phyloP scores from a whole-genome alignment of 2,888 invertebrate species.

The Lepidocyrtinus sp. region DNA sequence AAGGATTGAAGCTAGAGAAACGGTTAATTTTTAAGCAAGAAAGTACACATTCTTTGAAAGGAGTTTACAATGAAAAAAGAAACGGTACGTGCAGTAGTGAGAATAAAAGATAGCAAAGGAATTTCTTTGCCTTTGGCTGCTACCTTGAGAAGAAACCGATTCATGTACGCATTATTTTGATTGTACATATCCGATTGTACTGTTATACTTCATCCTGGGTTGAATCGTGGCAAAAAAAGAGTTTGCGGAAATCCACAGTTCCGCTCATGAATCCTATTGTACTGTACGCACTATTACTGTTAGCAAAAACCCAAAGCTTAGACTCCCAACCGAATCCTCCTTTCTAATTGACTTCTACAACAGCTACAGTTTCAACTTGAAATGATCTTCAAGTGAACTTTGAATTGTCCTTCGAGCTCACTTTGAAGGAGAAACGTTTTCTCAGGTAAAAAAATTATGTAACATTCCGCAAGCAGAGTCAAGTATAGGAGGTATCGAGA shows the following conservation, averaged over 20 bases:
- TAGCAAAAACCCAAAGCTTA: not conserved
- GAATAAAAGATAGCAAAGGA: not conserved
- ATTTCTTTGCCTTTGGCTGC: not conserved
- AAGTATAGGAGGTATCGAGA: not conserved
- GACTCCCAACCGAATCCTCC: no score
- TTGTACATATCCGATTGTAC: conserved; percentile 51
- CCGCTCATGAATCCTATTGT: conserved; percentile 28
- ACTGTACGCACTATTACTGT: conserved; percentile 13
- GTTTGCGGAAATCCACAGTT: conserved; percentile 60
- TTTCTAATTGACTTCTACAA: conserved; percentile 30
- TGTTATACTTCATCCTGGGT: conserved; percentile 30
- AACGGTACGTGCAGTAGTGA: conserved; percentile 3
- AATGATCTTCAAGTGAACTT: conserved; percentile 56
- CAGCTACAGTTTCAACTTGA: conserved; percentile 59
- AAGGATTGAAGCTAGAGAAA: conserved; percentile 49
- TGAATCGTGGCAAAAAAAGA: conserved; percentile 25
- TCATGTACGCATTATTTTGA: conserved; percentile 49
- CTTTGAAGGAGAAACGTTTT: no score
- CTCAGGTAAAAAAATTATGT: no score
- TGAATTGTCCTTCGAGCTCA: conserved; percentile 51
- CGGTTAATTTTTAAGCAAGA: conserved; percentile 59
- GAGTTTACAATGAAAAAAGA: conserved; percentile 2
- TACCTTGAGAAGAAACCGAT: conserved; percentile 39
- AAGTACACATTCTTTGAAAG: conserved; percentile 46
- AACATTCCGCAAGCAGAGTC: no score